Base-by-base conservation (phyloP, 1,140 invertebrate genomes). In the Hycleus phaleratus region DNA sequence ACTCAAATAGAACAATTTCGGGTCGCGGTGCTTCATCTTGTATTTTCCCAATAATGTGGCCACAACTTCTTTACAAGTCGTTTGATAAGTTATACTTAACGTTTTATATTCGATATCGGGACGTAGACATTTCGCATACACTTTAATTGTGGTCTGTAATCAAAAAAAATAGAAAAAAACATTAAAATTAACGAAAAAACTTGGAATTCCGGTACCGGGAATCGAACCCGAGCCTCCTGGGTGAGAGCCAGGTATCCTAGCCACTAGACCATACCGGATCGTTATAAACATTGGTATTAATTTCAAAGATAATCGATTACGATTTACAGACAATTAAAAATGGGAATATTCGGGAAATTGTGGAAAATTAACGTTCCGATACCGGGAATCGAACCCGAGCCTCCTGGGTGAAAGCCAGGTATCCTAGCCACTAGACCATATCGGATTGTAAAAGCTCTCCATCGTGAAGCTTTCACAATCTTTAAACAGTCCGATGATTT, bases 21-120 rank as follows among this genome's bases (percentile, higher is more conserved):
- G 90, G 74, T 95, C 93, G 25, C 91, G 81, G 72, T 94, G 91
- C 63, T 90, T 83, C 88, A 94, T 93, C 68, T 90, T 83, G 71
- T 90, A 94, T 79, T 94, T 94, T 69, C 88, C 84, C 50, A 95
- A 77, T n/a, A 95, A 76, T 45, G 87, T 86, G 49, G 81, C 76
- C 2, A 95, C 89, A 40, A 95, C 85, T 76, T 94, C 88, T 66
- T 87, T 84, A 66, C 90, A 90, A 0, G 88, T 87, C 6, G 90
- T 94, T 61, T 90, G 83, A 74, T 86, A 88, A 3, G 86, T 88
- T 48, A 95, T 90, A 50, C 88, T 85, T 46, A 95, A 74, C 0
- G 93, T 95, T 76, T 95, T 95, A 81, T 95, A 95, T 71, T 95
- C 91, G 69, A 95, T 93, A 75, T 95, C 92, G 1, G 90, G 84